Base-by-base conservation (phyloP, 2,113 vertebrate genomes). In the Terrapene triunguis region DNA sequence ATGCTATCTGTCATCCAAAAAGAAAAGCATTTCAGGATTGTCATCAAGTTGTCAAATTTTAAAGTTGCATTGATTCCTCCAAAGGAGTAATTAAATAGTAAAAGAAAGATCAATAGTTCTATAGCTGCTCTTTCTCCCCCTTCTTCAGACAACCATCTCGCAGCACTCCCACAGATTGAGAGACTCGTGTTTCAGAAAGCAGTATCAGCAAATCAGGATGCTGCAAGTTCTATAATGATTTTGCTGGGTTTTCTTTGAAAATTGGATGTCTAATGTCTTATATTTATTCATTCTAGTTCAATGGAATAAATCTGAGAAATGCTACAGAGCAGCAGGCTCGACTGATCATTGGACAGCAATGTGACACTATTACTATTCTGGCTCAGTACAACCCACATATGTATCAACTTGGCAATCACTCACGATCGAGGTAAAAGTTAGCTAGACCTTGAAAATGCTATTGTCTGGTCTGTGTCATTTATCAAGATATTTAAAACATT, bases 331-430 rank as follows among this genome's bases (percentile, higher is more conserved):
- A 99, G 93, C 99, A 99, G 96, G 99, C 99, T 3, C 98, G 99
- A 8, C 98, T 99, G 72, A 99, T 99, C 97, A 99, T 99, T 1
- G 99, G 99, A 14, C 99, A 99, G 96, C 99, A 99, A 92, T 99
- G 99, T 0, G 99, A 99, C 94, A 99, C 98, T 19, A 99, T 99
- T 97, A 99, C 99, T 80, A 99, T 99, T 96, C 97, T 99, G 98
- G 99, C 99, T 85, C 99, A 99, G 96, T 99, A 99, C 96, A 99
- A 99, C 97, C 99, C 99, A 5, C 99, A 99, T 96, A 99, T 99
- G 99, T 99, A 99, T 97, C 99, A 99, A 94, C 99, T 99, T 80
- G 99, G 99, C 82, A 99, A 99, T 98, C 99, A 99, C 96, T 99
- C 99, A 27, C 98, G 98, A 8, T 99, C 99, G 83, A 99, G 99